Evolutionary conservation across 2,113 vertebrate genomes (phyloP), one percentile per base, ranked within the genome.

Genomic region (Excalfactoria chinensis): DNA sequence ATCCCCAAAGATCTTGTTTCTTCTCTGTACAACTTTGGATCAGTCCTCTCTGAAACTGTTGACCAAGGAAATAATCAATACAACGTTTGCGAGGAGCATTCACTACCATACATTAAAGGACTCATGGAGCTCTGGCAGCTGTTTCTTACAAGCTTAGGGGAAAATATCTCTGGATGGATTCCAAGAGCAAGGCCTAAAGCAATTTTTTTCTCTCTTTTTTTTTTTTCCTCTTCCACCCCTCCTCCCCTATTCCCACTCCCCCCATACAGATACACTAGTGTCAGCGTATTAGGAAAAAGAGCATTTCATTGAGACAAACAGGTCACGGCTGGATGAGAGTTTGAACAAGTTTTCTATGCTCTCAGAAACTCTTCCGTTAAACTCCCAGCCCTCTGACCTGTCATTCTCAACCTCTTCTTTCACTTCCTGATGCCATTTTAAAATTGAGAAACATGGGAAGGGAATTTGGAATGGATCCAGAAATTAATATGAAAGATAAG

Each of bases 61-160:
- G 60, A 90, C 35, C n/a, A 84, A 93, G 68, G 11, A 78, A 23
- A 66, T 60, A 43, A 75, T 37, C 34, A 84, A 20, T 40, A 12
- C 9, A 44, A 8, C 4, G n/a, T n/a, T 80, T 71, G 41, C 28
- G 28, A 86, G n/a, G 14, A 86, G 10, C 34, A 37, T 3, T 86
- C 93, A 83, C 71, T 62, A 60, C 58, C 84, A 40, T 23, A 62
- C 1, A 0, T 55, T 56, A 56, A 72, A 30, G 44, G 67, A 73
- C 32, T 56, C 51, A 46, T n/a, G 22, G 35, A 95, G 68, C 94
- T 86, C 85, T 73, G 84, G 55, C 62, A 97, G 72, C 67, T 96
- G 72, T 77, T 91, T 87, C 10, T 68, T 81, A 64, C 10, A 86
- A 91, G 67, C 40, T 90, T 84, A 81, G 30, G 41, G 58, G 34